phyloP scores from a whole-genome alignment of 2,113 vertebrate species.

The Urocitellus parryii region DNA sequence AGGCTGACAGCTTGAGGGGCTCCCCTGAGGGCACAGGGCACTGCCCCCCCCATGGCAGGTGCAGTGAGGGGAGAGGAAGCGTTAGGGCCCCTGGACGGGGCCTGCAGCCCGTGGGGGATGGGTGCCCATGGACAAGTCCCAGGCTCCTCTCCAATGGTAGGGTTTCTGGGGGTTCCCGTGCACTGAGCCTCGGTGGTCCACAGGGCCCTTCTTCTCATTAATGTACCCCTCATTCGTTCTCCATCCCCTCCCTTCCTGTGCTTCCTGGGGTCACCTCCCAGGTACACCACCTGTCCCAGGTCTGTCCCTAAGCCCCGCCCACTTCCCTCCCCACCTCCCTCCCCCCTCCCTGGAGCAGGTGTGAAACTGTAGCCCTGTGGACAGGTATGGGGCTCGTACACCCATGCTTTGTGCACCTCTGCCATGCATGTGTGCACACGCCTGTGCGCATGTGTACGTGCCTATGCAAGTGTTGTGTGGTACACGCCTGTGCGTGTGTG shows the following conservation, averaged over 20 bases:
- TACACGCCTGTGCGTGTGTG: neutral
- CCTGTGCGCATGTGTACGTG: neutral
- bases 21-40: too few relatives aligned
- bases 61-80: accelerated
- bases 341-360: too few relatives aligned
- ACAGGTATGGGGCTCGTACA: accelerated
- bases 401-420: neutral
- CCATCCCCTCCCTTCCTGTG: neutral
- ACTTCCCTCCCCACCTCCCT: too few relatives aligned
- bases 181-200: too few relatives aligned
- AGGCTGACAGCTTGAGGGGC: too few relatives aligned
- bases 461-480: too few relatives aligned
- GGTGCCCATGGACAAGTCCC: neutral
- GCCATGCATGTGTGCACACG: neutral
- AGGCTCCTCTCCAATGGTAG: neutral
- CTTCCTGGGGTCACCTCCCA: slow-evolving; percentile 14
- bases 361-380: neutral
- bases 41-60: too few relatives aligned
- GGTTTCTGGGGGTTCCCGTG: neutral
- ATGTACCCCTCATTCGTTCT: neutral
- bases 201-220: neutral
- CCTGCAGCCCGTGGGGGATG: too few relatives aligned
- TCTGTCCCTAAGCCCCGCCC: too few relatives aligned
- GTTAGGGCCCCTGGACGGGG: neutral
- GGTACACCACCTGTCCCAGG: neutral